These are phyloP conservation scores for Brachypteracias leptosomus DNA, from an alignment of 2,113 vertebrate genomes.

Conservation along the genomic window DNA sequence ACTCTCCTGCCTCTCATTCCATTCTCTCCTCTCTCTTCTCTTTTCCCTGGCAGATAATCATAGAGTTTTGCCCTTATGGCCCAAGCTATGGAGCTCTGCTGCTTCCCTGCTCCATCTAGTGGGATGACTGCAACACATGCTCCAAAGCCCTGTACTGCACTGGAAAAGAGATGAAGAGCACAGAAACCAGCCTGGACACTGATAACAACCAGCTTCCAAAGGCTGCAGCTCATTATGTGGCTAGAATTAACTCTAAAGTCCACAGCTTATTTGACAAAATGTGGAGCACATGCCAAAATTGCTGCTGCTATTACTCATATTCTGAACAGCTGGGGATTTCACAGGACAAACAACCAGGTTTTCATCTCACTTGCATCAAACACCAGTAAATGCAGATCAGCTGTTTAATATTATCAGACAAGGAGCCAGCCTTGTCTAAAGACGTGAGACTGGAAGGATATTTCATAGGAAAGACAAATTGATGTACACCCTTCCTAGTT, in stretches of 20 bases:
- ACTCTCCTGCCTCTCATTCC: background rate
- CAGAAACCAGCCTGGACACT: background rate
- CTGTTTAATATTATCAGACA: constrained; percentile 6
- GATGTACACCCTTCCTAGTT: constrained; percentile 12
- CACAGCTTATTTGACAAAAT: background rate
- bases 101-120: constrained; percentile 10
- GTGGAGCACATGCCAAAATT: background rate
- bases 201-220: background rate
- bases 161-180: background rate
- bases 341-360: background rate
- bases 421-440: constrained; percentile 20
- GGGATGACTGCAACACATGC: background rate
- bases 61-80: background rate
- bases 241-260: background rate
- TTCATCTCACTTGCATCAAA: constrained; percentile 12
- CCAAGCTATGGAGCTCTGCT: background rate
- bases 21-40: background rate
- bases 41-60: background rate
- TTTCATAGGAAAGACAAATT: constrained; percentile 50
- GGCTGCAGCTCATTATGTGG: background rate
- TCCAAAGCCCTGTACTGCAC: background rate
- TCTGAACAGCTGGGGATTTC: no score
- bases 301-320: background rate
- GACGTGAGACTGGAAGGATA: constrained; percentile 40
- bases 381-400: constrained; percentile 12